Evolutionary conservation across 2,113 vertebrate species (phyloP).

Genomic region (Chloropsis cyanopogon): DNA sequence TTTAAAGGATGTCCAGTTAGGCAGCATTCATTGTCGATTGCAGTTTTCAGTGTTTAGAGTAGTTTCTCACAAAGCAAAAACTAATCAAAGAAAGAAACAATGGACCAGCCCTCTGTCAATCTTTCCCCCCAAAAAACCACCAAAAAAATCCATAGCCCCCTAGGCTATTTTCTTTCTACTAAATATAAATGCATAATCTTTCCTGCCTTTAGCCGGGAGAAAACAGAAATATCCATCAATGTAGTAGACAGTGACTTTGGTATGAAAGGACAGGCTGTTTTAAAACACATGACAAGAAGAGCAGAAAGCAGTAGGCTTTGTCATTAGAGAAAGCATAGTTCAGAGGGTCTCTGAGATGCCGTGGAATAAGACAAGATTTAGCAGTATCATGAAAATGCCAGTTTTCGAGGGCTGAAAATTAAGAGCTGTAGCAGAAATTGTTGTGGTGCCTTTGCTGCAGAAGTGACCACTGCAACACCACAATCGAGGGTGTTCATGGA

Average conservation of each 20-base stretch:
- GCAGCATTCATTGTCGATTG: background rate
- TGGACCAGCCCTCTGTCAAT: background rate
- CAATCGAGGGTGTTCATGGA: background rate
- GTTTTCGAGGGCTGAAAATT: background rate
- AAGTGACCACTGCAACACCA: background rate
- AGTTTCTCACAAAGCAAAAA: background rate
- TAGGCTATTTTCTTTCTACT: background rate
- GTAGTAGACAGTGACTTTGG: background rate
- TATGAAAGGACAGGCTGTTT: background rate
- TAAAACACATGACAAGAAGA: background rate
- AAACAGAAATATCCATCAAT: background rate
- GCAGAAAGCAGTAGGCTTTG: background rate
- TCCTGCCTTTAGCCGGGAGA: background rate
- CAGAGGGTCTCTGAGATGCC: background rate
- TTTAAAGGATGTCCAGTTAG: background rate
- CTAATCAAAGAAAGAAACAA: background rate
- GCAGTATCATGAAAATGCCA: background rate
- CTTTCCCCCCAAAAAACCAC: fast-evolving
- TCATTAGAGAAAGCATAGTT: background rate
- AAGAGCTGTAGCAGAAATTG: background rate
- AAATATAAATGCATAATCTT: background rate
- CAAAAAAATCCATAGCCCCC: background rate
- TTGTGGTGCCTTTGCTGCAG: background rate
- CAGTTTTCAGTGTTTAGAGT: background rate
- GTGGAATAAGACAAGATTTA: background rate